A percentile compares a stretch with the other conserved stretches of the same genome.
Conservation (phyloP, 2,797 vertebrate genomes). For the Myotis findleyi region DNA sequence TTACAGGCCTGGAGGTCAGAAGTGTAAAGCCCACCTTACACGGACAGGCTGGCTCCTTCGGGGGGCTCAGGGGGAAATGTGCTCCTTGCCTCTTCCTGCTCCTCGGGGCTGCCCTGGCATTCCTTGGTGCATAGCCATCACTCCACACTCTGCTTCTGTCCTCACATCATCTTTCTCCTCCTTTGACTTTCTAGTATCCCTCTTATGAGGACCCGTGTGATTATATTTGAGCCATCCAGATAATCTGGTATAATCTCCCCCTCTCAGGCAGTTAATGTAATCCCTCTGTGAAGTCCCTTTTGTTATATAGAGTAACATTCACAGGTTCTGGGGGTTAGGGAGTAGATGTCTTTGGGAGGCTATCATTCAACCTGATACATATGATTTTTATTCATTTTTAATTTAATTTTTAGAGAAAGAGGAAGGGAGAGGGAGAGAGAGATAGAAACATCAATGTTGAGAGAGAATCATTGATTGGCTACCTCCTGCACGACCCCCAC, state of each 20-base stretch:
- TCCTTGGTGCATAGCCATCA: neutral
- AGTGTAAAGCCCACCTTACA: neutral
- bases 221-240: neutral
- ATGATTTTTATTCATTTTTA: slow-evolving; percentile 8
- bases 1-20: neutral
- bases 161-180: neutral
- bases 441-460: too few species aligned
- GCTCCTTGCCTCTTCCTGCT: neutral
- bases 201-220: neutral
- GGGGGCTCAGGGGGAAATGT: neutral
- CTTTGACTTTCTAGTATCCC: neutral
- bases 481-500: too few species aligned
- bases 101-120: neutral
- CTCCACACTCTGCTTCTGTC: neutral
- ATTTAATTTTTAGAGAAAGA: too few species aligned
- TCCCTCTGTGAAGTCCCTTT: neutral
- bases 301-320: neutral
- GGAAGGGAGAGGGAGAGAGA: too few species aligned
- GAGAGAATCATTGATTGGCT: too few species aligned
- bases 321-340: neutral
- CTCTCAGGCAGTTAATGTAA: neutral
- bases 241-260: neutral
- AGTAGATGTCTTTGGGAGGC: neutral
- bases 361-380: neutral
- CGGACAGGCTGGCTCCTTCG: neutral